A percentile compares a stretch with the other conserved stretches of the same genome.
Evolutionary conservation across 1,140 invertebrate species (phyloP).

Genomic region (Vanessa tameamea): DNA sequence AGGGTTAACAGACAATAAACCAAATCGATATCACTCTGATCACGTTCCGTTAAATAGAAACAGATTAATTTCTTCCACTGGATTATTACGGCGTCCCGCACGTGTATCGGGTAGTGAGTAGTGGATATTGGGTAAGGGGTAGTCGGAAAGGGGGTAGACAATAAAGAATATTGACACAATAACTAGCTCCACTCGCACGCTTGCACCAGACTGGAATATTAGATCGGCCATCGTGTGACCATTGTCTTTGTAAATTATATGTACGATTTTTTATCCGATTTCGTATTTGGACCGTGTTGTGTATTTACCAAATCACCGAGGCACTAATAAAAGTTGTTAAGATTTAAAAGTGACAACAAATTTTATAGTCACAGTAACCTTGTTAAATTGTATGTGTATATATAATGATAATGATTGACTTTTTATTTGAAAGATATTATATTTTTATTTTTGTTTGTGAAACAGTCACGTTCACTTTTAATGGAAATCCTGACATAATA

Average conservation of each 20-base stretch:
- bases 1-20: neutral
- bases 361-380: no score
- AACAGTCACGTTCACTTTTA: no score
- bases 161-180: slow-evolving; percentile 64
- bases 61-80: slow-evolving; percentile 29
- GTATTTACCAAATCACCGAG: no score
- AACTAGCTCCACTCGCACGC: slow-evolving; percentile 44
- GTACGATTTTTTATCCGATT: neutral
- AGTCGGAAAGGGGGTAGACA: slow-evolving; percentile 27
- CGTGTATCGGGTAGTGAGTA: slow-evolving; percentile 24
- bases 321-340: no score
- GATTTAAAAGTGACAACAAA: no score
- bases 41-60: slow-evolving; percentile 15
- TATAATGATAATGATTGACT: no score
- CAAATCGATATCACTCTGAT: neutral
- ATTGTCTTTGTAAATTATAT: neutral
- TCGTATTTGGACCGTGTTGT: neutral
- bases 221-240: slow-evolving; percentile 32
- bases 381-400: no score
- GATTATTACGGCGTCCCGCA: slow-evolving; percentile 39
- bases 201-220: slow-evolving; percentile 50
- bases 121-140: neutral
- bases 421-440: no score
- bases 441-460: no score
- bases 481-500: no score